Conservation (phyloP, 2,113 vertebrate species). For the Excalfactoria chinensis region DNA sequence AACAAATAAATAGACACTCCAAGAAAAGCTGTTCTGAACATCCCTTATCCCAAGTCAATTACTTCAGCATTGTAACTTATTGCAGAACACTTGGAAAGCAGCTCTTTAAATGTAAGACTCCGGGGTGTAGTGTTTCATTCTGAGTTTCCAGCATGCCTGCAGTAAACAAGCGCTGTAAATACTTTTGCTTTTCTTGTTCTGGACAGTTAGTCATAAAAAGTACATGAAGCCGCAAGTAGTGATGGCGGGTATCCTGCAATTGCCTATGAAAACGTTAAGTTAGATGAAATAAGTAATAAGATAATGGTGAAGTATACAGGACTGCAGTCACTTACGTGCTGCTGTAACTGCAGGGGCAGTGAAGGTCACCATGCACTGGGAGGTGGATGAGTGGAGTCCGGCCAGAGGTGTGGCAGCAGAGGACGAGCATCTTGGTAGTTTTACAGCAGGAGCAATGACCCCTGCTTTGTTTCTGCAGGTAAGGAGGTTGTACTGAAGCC, state of each 20-base stretch:
- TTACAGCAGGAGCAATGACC: conserved; percentile 11
- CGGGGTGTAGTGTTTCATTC: background rate
- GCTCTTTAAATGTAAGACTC: background rate
- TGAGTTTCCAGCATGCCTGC: background rate
- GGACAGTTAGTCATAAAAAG: background rate
- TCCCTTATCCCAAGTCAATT: background rate
- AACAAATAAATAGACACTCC: background rate
- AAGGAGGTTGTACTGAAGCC: background rate
- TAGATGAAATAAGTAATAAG: background rate
- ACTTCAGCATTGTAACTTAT: background rate
- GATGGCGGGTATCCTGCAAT: accelerated
- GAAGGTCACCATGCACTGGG: background rate
- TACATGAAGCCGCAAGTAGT: background rate
- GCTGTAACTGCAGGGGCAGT: background rate
- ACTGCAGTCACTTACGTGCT: background rate
- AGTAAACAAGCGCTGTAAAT: background rate
- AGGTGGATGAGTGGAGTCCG: background rate
- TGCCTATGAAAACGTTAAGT: background rate
- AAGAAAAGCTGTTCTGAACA: background rate
- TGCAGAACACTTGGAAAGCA: background rate
- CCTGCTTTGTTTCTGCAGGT: conserved; percentile 18
- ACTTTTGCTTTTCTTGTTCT: background rate
- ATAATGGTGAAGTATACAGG: background rate
- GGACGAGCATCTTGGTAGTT: background rate
- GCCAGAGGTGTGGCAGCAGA: background rate